Evolutionary conservation across 2,888 invertebrate genomes (phyloP).

Genomic region (Mellilla xanthometata): DNA sequence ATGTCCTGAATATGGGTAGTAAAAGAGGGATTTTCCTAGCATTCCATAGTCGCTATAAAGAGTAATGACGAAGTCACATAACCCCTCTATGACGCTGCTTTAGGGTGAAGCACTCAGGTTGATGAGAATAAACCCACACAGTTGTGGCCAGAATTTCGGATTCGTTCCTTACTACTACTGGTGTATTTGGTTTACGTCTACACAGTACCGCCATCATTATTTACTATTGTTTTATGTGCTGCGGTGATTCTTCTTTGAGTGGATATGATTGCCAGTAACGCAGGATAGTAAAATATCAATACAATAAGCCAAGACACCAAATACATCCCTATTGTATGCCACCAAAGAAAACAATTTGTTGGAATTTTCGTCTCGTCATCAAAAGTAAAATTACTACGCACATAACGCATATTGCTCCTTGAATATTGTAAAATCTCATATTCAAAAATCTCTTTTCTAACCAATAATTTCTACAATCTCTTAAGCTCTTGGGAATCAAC

Average conservation of each 20-base stretch:
- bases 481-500: no score
- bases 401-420: no score
- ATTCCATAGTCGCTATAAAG: constrained; percentile 47
- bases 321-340: no score
- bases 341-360: no score
- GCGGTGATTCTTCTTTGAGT: constrained; percentile 3
- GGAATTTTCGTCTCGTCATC: no score
- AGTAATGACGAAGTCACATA: constrained; percentile 48
- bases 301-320: no score
- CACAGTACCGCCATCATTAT: constrained; percentile 20
- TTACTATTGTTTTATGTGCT: constrained; percentile 21
- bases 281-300: no score
- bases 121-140: constrained; percentile 50
- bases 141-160: constrained; percentile 38
- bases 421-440: no score
- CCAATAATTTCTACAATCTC: no score
- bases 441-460: no score
- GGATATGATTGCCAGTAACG: neutral
- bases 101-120: constrained; percentile 55
- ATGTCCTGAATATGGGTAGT: constrained; percentile 25
- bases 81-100: constrained; percentile 34
- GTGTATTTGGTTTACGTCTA: constrained; percentile 27
- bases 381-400: no score
- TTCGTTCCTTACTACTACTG: constrained; percentile 26
- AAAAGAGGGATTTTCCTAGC: constrained; percentile 43